Evolutionary conservation across 2,113 vertebrate species (phyloP), one percentile per base, ranked within the genome.

Genomic region (Myiopsitta monachus): DNA sequence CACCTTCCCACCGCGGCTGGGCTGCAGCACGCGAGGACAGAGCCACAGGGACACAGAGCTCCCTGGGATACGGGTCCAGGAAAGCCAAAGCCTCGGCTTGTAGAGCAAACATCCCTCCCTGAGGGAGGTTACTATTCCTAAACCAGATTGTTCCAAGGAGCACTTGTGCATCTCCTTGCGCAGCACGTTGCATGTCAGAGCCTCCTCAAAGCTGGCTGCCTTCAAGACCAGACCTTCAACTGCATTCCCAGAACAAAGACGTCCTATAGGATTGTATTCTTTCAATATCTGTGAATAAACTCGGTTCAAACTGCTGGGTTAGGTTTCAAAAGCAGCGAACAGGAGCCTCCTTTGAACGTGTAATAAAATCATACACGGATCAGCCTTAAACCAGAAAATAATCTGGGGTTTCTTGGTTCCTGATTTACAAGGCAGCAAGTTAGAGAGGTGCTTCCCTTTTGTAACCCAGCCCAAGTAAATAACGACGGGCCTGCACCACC

Each of bases 11-110:
- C 11, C 1, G 3, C 6, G 1, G 16, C 28, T 1, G 10, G 66
- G 49, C 52, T 33, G 69, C 1, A 5, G 28, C 0, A 0, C 0
- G 0, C 0, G 0, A 36, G 44, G 52, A 68, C 1, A 1, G 44
- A 83, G 75, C 6, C 0, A 0, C 73, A 44, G 47, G 31, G 47
- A 44, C 59, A 24, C 1, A 14, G 84, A 1, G 2, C 76, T 17
- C 16, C 83, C 73, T 9, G 0, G 1, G 64, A 39, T 7, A 43
- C 9, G 33, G 77, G 83, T 59, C 89, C 74, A 28, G 2, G 14
- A 9, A 28, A 70, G 62, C 19, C 16, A 0, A 33, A 14, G 39
- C 1, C 3, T 0, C 7, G 24, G 54, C 36, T 14, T 4, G 3
- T 0, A 17, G 72, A 85, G 49, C 54, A 18, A 47, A 54, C 0